Conservation (phyloP, 2,888 invertebrate genomes). For the Phortica okadai region DNA sequence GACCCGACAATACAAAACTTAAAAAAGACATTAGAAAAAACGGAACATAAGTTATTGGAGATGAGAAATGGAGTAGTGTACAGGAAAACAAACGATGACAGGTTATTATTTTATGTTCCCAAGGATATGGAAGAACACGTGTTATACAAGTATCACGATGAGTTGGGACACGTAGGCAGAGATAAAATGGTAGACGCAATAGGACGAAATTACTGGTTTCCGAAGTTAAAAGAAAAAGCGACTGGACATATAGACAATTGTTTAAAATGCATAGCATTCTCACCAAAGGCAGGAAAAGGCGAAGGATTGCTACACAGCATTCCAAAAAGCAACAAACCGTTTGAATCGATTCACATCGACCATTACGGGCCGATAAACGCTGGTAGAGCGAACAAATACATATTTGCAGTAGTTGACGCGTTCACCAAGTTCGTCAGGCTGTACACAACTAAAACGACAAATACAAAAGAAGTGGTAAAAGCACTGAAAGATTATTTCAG, state of each 20-base stretch:
- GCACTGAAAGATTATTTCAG: too few species aligned
- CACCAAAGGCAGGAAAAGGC: conserved; percentile 27
- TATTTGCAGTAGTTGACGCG: conserved; percentile 37
- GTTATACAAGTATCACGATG: conserved; percentile 57
- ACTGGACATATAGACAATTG: conserved; percentile 43
- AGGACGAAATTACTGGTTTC: conserved; percentile 50
- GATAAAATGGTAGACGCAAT: too few species aligned
- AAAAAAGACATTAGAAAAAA: conserved; percentile 38
- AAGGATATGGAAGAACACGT: conserved; percentile 52
- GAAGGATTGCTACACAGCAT: conserved; percentile 50
- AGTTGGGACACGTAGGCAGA: too few species aligned
- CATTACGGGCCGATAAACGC: conserved; percentile 70
- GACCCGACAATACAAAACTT: neutral
- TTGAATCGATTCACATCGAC: conserved; percentile 69
- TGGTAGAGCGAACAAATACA: conserved; percentile 52
- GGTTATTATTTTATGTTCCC: conserved; percentile 49
- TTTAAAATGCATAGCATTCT: conserved; percentile 38
- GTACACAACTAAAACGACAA: conserved; percentile 34
- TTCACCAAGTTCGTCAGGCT: conserved; percentile 64
- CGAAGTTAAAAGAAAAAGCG: conserved; percentile 57
- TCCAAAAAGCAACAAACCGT: conserved; percentile 34
- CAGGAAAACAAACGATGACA: conserved; percentile 33
- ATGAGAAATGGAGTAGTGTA: conserved; percentile 47
- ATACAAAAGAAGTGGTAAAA: conserved; percentile 10
- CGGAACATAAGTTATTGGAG: conserved; percentile 39